phyloP scores from a whole-genome alignment of 1,140 invertebrate species.

The Hyphantria cunea region DNA sequence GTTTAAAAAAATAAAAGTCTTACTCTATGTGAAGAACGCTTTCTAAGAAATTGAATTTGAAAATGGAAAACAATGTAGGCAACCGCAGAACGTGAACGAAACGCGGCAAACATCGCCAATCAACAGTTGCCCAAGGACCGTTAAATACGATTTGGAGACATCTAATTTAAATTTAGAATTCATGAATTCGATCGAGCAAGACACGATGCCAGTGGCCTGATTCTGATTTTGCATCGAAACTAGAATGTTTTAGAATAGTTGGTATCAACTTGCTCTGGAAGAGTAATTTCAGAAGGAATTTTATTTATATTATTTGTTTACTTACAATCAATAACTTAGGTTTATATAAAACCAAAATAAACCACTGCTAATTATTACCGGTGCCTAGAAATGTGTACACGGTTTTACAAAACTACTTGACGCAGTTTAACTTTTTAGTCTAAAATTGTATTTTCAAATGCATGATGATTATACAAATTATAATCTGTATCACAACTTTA shows the following conservation, averaged over 20 bases:
- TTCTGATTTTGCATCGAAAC: slow-evolving; percentile 22
- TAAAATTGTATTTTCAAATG: no score
- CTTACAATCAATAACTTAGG: no score
- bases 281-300: no score
- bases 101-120: slow-evolving; percentile 33
- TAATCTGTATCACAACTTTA: no score
- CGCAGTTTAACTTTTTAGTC: no score
- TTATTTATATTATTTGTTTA: no score
- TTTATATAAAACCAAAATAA: no score
- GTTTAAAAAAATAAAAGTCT: no score
- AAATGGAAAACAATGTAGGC: slow-evolving; percentile 17
- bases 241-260: slow-evolving; percentile 20
- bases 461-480: no score
- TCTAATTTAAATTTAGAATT: slow-evolving; percentile 56
- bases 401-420: no score
- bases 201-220: slow-evolving; percentile 16
- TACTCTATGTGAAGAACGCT: not conserved
- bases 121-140: slow-evolving; percentile 39
- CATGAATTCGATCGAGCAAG: slow-evolving; percentile 42
- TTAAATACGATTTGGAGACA: slow-evolving; percentile 53
- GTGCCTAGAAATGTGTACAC: no score
- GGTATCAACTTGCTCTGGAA: not conserved
- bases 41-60: slow-evolving; percentile 7
- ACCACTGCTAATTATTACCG: no score
- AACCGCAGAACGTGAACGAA: slow-evolving; percentile 16